A percentile compares a stretch with the other conserved stretches of the same genome.
These are phyloP conservation scores for Cantharis rustica DNA, from an alignment of 2,888 invertebrate species.

Conservation along the genomic window DNA sequence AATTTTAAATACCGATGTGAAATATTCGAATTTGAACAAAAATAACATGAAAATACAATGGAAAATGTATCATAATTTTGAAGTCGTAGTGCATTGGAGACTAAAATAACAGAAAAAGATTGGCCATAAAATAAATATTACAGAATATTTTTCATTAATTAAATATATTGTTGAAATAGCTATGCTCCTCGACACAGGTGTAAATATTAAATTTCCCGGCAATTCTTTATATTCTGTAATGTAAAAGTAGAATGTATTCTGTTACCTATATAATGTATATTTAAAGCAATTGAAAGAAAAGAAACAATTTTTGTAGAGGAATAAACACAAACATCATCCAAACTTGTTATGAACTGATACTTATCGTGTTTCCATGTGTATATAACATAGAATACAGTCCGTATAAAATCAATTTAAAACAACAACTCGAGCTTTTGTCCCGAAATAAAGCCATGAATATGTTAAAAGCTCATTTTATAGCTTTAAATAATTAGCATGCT, in stretches of 20 bases:
- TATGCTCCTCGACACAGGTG: not conserved
- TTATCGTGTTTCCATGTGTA: conserved; percentile 18
- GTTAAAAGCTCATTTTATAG: conserved; percentile 28
- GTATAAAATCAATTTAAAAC: conserved; percentile 25
- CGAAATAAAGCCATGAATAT: conserved; percentile 25
- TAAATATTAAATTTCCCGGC: not conserved
- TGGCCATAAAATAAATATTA: not conserved
- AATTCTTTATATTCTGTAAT: not conserved
- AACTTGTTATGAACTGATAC: conserved; percentile 18
- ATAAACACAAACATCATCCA: conserved; percentile 4
- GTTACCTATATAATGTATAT: not conserved
- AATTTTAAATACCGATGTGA: not conserved
- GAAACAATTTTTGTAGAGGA: not conserved
- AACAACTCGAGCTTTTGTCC: conserved; percentile 18
- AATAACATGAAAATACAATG: not conserved
- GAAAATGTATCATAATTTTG: not conserved
- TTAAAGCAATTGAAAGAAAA: not conserved
- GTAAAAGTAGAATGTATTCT: not conserved
- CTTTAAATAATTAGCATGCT: conserved; percentile 27
- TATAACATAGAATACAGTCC: conserved; percentile 9
- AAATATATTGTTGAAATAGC: not conserved
- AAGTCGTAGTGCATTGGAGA: not conserved
- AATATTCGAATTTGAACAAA: not conserved
- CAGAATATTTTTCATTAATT: not conserved
- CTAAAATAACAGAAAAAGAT: not conserved